Percentiles rank a stretch among this genome's conserved stretches.
Evolutionary conservation across 2,888 invertebrate genomes (phyloP).

Genomic region (Dinocampus coccinellae): DNA sequence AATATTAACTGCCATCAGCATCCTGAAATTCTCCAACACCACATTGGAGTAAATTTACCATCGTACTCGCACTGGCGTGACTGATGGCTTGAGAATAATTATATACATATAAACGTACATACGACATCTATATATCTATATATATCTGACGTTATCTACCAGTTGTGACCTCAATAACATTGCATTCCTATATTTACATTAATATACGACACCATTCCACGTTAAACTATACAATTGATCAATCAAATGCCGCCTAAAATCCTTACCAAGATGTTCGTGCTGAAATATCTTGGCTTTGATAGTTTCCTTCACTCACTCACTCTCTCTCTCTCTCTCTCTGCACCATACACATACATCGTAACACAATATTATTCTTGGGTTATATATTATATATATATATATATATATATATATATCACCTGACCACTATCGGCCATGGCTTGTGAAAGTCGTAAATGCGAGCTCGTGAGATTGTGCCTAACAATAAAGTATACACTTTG

Average conservation of each 20-base stretch:
- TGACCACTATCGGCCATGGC: neutral
- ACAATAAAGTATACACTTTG: neutral
- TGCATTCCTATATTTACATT: neutral
- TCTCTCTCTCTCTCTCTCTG: neutral
- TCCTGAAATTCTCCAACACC: neutral
- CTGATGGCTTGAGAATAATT: neutral
- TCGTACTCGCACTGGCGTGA: neutral
- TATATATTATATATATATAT: too few species aligned
- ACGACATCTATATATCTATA: neutral
- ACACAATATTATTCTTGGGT: neutral
- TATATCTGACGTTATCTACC: neutral
- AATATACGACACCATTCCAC: neutral
- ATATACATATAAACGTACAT: neutral
- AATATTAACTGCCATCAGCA: slow-evolving; percentile 33
- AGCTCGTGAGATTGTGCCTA: neutral
- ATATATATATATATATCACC: neutral
- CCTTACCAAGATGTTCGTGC: neutral
- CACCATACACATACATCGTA: neutral
- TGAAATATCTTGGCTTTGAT: slow-evolving; percentile 1
- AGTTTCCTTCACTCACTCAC: neutral
- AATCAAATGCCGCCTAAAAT: neutral
- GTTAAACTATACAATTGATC: neutral
- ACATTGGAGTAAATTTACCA: slow-evolving; percentile 28
- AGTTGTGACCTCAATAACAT: neutral
- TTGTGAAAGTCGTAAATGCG: neutral